Conservation (phyloP, 2,797 vertebrate species). For the Lagorchestes hirsutus region DNA sequence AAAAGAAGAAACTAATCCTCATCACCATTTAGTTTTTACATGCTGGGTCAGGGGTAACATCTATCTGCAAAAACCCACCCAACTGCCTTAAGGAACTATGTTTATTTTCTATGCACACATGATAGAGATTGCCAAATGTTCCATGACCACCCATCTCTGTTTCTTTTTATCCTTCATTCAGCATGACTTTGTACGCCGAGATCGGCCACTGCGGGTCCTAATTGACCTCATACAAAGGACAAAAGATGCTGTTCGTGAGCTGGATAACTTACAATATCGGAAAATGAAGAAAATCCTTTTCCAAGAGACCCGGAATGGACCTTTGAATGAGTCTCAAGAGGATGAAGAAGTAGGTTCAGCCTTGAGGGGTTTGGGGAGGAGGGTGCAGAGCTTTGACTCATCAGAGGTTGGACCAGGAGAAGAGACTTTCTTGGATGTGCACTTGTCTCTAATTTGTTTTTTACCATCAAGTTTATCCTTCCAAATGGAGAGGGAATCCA, state of each 20-base stretch:
- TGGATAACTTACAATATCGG: conserved; percentile 93
- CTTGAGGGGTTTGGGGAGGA: neutral
- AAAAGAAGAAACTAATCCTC: conserved; percentile 31
- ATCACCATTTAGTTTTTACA: conserved; percentile 2
- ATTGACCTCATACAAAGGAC: conserved; percentile 97
- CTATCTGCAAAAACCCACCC: conserved; percentile 41
- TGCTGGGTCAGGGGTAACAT: neutral
- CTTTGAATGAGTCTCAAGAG: conserved; percentile 95
- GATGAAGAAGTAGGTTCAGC: conserved; percentile 83
- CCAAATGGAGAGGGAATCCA: conserved; percentile 17
- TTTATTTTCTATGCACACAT: neutral
- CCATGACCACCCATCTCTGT: conserved; percentile 21
- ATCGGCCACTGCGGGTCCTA: conserved; percentile 91
- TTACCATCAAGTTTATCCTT: neutral
- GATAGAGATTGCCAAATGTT: neutral
- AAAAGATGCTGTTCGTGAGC: conserved; percentile 92
- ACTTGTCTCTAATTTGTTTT: neutral
- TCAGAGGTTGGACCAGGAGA: neutral
- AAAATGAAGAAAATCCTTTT: conserved; percentile 97
- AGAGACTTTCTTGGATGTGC: neutral
- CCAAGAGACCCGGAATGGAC: conserved; percentile 96
- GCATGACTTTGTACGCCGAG: conserved; percentile 97
- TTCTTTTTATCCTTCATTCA: conserved; percentile 76
- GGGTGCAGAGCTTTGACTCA: neutral
- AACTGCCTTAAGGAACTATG: neutral